Evolutionary conservation across 37 sponge, comb jelly and placozoan species (phyloP), one percentile per base, ranked within the genome.

Genomic region (Dysidea cf. avara): DNA sequence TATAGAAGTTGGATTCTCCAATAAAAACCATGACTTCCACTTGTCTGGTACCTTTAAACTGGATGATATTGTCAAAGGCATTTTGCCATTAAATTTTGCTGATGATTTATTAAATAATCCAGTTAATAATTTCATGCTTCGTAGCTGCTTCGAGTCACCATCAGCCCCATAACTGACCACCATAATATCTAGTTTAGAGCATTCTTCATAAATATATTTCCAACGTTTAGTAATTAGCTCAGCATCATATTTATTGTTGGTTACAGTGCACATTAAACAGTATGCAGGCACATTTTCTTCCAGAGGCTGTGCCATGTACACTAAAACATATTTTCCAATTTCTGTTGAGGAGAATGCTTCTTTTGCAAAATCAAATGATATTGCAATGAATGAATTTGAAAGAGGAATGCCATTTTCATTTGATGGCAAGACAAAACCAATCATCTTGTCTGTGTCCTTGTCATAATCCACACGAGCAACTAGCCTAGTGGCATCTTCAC

Each of bases 241-340:
- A 36, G 53, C 50, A 51, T 39, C 33, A n/a, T 65, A 65, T 38
- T 76, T 84, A 36, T 84, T 77, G 49, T 75, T 35, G 17, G 76
- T 84, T 7, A 78, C 85, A 25, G 71, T 29, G 50, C 66, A 84
- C 46, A 38, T 72, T 33, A 53, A 54, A 13, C 59, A 46, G 56
- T 68, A 78, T 16, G 69, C 51, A 60, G 83, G 76, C n/a, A 47
- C 70, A 61, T 53, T 35, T 35, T 58, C 29, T 37, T 39, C 14
- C 11, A 68, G 66, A 18, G 82, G 82, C 50, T 81, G 74, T 35
- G 83, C 69, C 83, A 82, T 82, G 59, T 80, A 82, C 32, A 82
- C 63, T 36, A 55, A 82, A 33, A 76, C 83, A 33, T 82, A 74
- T 39, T 75, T 82, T 22, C 76, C 68, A 36, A 75, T 51, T 34